Conservation (phyloP, 2,113 vertebrate genomes). For the Aix galericulata region DNA sequence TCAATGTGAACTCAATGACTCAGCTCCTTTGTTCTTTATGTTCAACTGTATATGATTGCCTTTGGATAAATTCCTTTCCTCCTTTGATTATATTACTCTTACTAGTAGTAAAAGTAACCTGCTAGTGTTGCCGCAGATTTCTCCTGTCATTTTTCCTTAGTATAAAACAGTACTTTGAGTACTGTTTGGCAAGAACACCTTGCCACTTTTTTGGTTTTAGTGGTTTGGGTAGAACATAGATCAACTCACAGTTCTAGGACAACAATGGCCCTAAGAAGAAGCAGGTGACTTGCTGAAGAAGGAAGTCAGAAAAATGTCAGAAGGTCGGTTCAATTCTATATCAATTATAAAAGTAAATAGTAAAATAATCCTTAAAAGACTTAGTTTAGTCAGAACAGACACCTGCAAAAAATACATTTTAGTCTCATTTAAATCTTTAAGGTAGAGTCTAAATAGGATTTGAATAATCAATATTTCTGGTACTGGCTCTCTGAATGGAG, state of each 20-base stretch:
- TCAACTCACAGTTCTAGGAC: not conserved
- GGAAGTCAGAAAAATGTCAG: not conserved
- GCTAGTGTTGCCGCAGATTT: not conserved
- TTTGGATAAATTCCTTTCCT: not conserved
- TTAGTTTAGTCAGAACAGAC: not conserved
- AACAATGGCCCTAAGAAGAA: not conserved
- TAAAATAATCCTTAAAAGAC: not conserved
- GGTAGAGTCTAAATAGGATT: not conserved
- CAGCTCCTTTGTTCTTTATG: not conserved
- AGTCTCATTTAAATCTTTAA: not conserved
- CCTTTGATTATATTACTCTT: not conserved
- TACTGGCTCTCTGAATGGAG: not conserved
- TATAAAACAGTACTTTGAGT: not conserved
- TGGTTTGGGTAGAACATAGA: not conserved
- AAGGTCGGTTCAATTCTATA: not conserved
- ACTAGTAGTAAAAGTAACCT: not conserved
- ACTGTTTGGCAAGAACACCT: not conserved
- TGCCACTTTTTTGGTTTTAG: not conserved
- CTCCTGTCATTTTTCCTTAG: not conserved
- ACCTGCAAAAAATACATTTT: not conserved
- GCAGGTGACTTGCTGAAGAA: not conserved
- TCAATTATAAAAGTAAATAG: not conserved
- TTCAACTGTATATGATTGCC: fast-evolving
- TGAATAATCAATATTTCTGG: not conserved
- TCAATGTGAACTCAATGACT: not conserved